A percentile compares a stretch with the other conserved stretches of the same genome.
Conservation (phyloP, 2,113 vertebrate species). For the Pterophyllum scalare region DNA sequence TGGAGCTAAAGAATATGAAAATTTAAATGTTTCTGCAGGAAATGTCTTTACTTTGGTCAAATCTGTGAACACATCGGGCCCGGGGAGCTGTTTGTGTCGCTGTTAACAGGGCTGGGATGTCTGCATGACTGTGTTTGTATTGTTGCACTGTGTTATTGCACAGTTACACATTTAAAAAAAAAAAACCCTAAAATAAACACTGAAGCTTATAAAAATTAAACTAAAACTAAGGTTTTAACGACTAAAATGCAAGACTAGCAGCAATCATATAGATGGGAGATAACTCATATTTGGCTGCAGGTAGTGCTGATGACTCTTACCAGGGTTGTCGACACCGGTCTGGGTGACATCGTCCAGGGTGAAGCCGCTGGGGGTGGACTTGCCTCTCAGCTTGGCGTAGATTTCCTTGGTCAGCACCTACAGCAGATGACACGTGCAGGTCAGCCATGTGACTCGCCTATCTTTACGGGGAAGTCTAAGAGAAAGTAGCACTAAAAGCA, state of each 20-base stretch:
- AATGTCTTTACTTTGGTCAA: background rate
- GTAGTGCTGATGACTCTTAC: conserved; percentile 65
- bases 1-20: too few species aligned
- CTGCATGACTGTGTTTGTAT: too few species aligned
- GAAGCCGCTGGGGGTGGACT: conserved; percentile 92
- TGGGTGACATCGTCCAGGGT: conserved; percentile 92
- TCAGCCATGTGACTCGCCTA: background rate
- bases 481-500: background rate
- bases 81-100: background rate
- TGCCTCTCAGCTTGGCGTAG: conserved; percentile 88
- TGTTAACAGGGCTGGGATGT: background rate
- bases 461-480: background rate
- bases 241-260: background rate
- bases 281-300: background rate
- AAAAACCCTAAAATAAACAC: background rate
- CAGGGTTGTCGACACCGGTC: conserved; percentile 95
- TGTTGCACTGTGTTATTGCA: background rate
- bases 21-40: background rate
- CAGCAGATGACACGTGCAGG: background rate
- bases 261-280: background rate
- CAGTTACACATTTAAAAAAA: background rate
- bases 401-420: conserved; percentile 83
- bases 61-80: background rate
- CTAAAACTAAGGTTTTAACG: background rate
- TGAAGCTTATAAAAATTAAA: background rate